Base-by-base conservation (phyloP, 2,888 invertebrate species). In the Neria commutata region DNA sequence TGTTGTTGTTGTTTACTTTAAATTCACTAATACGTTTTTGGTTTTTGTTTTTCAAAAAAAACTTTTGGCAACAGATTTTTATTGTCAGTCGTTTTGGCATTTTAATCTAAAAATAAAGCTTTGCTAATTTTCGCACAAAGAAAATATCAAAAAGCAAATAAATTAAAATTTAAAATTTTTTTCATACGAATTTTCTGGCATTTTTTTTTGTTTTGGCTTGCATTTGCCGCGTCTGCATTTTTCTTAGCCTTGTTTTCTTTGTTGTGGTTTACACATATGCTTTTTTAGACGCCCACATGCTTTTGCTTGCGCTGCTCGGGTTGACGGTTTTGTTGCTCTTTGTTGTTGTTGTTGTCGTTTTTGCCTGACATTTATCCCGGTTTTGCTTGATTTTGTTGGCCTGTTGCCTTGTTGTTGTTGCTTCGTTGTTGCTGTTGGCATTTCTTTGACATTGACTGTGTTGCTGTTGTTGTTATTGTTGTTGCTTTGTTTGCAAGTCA, bases 391-490 rank as follows among this genome's bases (percentile, higher is more conserved):
- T 19, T 11, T 37, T 33, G 33, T 34, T 52, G 24, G 26, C 21
- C 6, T 47, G 21, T 24, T n/a, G n/a, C n/a, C n/a, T n/a, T n/a
- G n/a, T n/a, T n/a, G n/a, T n/a, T n/a, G n/a, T n/a, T n/a, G n/a
- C n/a, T n/a, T n/a, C n/a, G n/a, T n/a, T n/a, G 6, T 45, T 29
- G 33, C 17, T 54, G 45, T 54, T 54, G 45, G 49, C 54, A 51
- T 58, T 58, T 58, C 54, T 58, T 58, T 58, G 58, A 58, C 58
- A 58, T 58, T 58, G 58, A 49, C 58, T 29, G 29, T 29, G 42
- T 42, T 42, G 42, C 21, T 21, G 42, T 42, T 14, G 19, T 42
- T 42, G 17, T 42, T 42, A 5, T 6, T n/a, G 5, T 42, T 42
- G 19, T 19, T 37, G n/a, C 37, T 14, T 37, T 46, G 17, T 10